phyloP scores from a whole-genome alignment of 2,113 vertebrate species.

The Spizaetus ornatus region DNA sequence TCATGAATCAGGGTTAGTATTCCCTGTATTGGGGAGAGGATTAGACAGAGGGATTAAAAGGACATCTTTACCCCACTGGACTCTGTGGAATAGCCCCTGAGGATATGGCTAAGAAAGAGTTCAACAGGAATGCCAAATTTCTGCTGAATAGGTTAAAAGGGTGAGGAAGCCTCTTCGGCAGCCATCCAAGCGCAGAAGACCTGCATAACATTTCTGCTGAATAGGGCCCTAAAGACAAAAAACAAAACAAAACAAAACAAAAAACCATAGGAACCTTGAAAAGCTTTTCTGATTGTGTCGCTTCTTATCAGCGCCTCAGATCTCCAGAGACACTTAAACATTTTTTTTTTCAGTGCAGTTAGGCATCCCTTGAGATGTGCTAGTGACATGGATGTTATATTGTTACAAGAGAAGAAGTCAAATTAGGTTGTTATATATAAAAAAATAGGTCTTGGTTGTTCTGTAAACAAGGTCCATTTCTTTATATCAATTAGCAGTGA shows the following conservation, averaged over 20 bases:
- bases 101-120: constrained; percentile 72
- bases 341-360: constrained; percentile 31
- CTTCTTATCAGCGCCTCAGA: constrained; percentile 34
- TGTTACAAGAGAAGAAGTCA: constrained; percentile 16
- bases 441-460: not conserved
- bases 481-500: not conserved
- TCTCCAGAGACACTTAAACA: constrained; percentile 33
- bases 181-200: constrained; percentile 73
- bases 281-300: constrained; percentile 42
- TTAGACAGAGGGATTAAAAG: constrained; percentile 68
- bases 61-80: constrained; percentile 70
- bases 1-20: constrained; percentile 39
- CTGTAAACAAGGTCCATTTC: not conserved
- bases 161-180: constrained; percentile 76
- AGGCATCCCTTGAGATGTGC: constrained; percentile 45
- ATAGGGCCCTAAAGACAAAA: constrained; percentile 73
- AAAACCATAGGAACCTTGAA: constrained; percentile 70
- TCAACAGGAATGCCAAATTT: constrained; percentile 75
- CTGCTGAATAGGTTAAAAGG: constrained; percentile 75
- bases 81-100: constrained; percentile 73
- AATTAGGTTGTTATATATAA: not conserved
- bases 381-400: not conserved
- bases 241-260: constrained; percentile 73
- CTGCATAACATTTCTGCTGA: constrained; percentile 72
- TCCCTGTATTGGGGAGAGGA: constrained; percentile 32